phyloP scores from a whole-genome alignment of 2,888 invertebrate species.

The Sinodicranocentrus sp. region DNA sequence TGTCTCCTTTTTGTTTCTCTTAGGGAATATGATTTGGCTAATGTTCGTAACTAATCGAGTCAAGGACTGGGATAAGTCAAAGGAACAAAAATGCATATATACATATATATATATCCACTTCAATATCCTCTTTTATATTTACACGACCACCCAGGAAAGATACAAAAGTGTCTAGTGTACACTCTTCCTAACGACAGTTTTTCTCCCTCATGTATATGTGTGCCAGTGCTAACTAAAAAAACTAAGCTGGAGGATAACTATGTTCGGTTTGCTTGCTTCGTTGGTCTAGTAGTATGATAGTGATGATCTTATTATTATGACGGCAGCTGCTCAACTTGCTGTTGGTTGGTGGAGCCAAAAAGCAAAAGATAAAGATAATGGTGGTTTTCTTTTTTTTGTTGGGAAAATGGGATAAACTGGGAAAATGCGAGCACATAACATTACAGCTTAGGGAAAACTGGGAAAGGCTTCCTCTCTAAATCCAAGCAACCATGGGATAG shows the following conservation, averaged over 20 bases:
- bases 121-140: too few relatives aligned
- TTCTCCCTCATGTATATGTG: background rate
- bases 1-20: background rate
- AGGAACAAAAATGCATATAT: background rate
- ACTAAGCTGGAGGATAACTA: slow-evolving; percentile 24
- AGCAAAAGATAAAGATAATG: slow-evolving; percentile 66
- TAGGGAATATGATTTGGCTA: slow-evolving; percentile 10
- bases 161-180: slow-evolving; percentile 16
- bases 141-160: background rate
- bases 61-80: slow-evolving; percentile 31
- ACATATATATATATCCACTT: background rate
- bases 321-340: slow-evolving; percentile 61
- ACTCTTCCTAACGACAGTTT: background rate
- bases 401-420: slow-evolving; percentile 63
- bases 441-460: slow-evolving; percentile 65
- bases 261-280: background rate
- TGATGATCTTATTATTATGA: slow-evolving; percentile 65
- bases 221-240: slow-evolving; percentile 25
- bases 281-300: slow-evolving; percentile 16
- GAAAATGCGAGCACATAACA: slow-evolving; percentile 62
- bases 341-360: slow-evolving; percentile 53
- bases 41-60: slow-evolving; percentile 23
- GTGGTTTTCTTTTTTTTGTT: slow-evolving; percentile 61
- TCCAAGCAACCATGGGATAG: slow-evolving; percentile 13
- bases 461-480: slow-evolving; percentile 42